A percentile compares a stretch with the other conserved stretches of the same genome.
phyloP scores from a whole-genome alignment of 2,888 invertebrate species.

The Pyrocoelia pectoralis region DNA sequence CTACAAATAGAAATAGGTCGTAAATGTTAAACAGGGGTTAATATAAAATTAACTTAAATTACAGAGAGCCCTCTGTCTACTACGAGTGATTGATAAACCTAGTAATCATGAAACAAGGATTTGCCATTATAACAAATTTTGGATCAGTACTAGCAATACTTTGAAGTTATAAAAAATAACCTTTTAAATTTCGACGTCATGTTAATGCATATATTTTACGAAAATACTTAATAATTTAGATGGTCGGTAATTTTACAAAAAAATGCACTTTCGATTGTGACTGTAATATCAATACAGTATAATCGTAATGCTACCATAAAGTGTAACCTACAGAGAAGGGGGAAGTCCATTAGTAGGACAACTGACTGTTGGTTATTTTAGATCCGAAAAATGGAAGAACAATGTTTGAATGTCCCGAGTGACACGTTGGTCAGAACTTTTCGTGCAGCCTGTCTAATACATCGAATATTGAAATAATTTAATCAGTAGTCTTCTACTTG shows the following conservation, averaged over 20 bases:
- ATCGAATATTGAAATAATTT: conserved; percentile 30
- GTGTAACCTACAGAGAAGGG: conserved; percentile 23
- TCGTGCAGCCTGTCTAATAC: conserved; percentile 32
- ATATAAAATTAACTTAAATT: no score
- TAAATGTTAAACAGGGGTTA: no score
- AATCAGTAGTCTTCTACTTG: conserved; percentile 18
- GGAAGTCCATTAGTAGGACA: conserved; percentile 47
- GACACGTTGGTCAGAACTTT: conserved; percentile 46
- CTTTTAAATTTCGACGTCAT: no score
- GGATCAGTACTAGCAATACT: no score
- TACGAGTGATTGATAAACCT: no score
- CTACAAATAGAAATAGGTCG: no score
- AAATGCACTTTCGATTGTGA: background rate
- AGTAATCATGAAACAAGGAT: no score
- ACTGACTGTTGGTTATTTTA: conserved; percentile 51
- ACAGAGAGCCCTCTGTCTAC: no score
- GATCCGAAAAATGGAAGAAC: conserved; percentile 56
- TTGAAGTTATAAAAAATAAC: no score
- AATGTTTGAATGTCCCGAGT: conserved; percentile 52
- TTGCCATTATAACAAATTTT: no score
- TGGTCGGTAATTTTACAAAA: background rate
- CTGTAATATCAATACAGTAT: conserved; percentile 3
- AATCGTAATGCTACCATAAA: conserved; percentile 10
- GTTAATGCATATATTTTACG: no score
- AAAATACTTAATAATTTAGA: background rate